phyloP scores from a whole-genome alignment of 2,888 invertebrate genomes.

The Agrenia bidenticulata region DNA sequence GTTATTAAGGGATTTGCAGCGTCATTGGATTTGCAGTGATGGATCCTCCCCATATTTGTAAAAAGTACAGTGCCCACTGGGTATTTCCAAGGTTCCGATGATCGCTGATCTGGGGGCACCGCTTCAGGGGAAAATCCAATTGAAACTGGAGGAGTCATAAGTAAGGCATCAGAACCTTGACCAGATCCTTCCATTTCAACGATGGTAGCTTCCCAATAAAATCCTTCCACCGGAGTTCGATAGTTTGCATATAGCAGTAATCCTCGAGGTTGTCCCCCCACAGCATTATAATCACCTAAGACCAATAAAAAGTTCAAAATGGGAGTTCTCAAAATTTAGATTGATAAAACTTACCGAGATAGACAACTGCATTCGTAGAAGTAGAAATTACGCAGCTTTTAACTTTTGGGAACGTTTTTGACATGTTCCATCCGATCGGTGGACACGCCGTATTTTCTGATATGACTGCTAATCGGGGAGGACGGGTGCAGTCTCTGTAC shows the following conservation, averaged over 20 bases:
- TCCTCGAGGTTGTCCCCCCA: constrained; percentile 56
- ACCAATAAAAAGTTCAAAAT: too few relatives aligned
- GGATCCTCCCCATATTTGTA: constrained; percentile 56
- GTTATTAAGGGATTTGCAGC: constrained; percentile 57
- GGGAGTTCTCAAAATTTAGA: too few relatives aligned
- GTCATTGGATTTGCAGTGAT: constrained; percentile 57
- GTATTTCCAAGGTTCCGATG: constrained; percentile 36
- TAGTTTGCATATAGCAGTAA: constrained; percentile 56
- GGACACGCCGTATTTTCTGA: constrained; percentile 42
- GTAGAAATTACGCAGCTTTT: constrained; percentile 56
- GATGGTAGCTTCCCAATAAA: constrained; percentile 36
- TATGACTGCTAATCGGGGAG: constrained; percentile 54
- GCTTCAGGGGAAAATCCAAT: constrained; percentile 31
- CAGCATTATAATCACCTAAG: constrained; percentile 55
- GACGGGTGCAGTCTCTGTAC: constrained; percentile 58
- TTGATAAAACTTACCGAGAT: constrained; percentile 53
- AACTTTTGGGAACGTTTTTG: constrained; percentile 56
- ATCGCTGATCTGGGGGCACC: not conserved
- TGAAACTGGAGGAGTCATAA: constrained; percentile 32
- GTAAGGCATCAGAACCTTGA: constrained; percentile 20
- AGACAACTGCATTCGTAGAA: constrained; percentile 55
- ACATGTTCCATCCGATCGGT: constrained; percentile 54
- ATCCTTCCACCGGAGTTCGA: constrained; percentile 53
- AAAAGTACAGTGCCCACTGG: constrained; percentile 36
- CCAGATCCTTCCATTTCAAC: constrained; percentile 32